Evolutionary conservation across 2,888 invertebrate species (phyloP), one percentile per base, ranked within the genome.

Genomic region (Tetanocera ferruginea): DNA sequence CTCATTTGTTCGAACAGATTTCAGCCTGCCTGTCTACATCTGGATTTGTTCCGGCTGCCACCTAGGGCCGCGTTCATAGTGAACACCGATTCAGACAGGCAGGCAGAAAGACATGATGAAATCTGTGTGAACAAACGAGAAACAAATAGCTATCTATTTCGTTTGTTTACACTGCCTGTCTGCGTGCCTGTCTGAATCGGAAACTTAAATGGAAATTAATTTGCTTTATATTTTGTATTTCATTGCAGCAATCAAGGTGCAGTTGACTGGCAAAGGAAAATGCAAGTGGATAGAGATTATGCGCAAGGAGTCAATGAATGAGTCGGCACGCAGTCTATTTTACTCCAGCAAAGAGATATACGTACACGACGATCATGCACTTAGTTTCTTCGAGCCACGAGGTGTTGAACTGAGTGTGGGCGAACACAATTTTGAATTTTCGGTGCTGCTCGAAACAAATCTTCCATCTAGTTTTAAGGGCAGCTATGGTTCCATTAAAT

Each of bases 201-300:
- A n/a, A n/a, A n/a, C n/a, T n/a, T 52, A 5, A 3, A 9, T 14
- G 19, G 31, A 66, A 28, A 75, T 51, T 23, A 28, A 19, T 64
- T 49, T n/a, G n/a, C n/a, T n/a, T n/a, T n/a, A n/a, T 17, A 9
- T 43, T 37, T 60, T 51, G 4, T 49, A n/a, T 31, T 14, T 66
- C 14, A 49, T 82, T 84, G 5, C 73, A 89, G 89, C 89, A 25
- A 88, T 90, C 5, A 88, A 87, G 83, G 83, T 89, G n/a, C 88
- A 88, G 83, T 86, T 90, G 8, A 86, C 87, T 37, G 89, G 88
- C 25, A 89, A 90, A 67, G 90, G 89, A 5, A 90, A 90, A 84
- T 89, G 89, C 82, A 88, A 88, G 80, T 90, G 89, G 89, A 86
- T 87, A 78, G 89, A 90, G 83, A 87, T 90, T 69, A 80, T 89